These are phyloP conservation scores for Catagonus wagneri DNA, from an alignment of 2,113 vertebrate genomes.

Conservation along the genomic window DNA sequence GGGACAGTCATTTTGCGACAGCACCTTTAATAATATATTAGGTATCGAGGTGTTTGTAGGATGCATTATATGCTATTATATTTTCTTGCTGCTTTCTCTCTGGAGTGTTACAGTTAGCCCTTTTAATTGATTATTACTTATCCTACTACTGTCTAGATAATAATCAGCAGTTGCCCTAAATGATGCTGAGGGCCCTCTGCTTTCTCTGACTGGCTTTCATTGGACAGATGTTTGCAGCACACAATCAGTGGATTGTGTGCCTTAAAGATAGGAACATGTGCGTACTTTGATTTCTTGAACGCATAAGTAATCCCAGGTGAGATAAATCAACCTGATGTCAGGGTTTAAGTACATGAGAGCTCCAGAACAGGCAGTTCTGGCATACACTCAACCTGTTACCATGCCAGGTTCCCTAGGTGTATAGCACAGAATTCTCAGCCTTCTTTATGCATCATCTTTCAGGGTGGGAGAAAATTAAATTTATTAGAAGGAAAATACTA, in stretches of 20 bases:
- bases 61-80: background rate
- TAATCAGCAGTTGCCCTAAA: background rate
- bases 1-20: background rate
- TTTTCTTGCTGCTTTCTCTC: background rate
- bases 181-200: background rate
- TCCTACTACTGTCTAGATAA: background rate
- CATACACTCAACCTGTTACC: background rate
- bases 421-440: background rate
- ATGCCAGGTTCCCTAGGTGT: background rate
- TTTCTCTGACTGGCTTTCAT: background rate
- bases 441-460: slow-evolving; percentile 2
- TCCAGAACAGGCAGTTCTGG: background rate
- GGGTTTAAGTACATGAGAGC: background rate
- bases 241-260: background rate
- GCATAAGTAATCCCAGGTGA: slow-evolving; percentile 42
- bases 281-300: slow-evolving; percentile 56
- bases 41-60: background rate
- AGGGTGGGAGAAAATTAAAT: background rate
- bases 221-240: slow-evolving; percentile 1
- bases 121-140: slow-evolving; percentile 40
- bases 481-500: background rate
- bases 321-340: slow-evolving; percentile 34
- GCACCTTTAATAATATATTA: background rate
- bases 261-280: background rate
- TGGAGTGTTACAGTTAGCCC: background rate